Percentiles rank a stretch among this genome's conserved stretches.
phyloP scores from a whole-genome alignment of 2,797 vertebrate genomes.

The Urosaurus nigricauda region DNA sequence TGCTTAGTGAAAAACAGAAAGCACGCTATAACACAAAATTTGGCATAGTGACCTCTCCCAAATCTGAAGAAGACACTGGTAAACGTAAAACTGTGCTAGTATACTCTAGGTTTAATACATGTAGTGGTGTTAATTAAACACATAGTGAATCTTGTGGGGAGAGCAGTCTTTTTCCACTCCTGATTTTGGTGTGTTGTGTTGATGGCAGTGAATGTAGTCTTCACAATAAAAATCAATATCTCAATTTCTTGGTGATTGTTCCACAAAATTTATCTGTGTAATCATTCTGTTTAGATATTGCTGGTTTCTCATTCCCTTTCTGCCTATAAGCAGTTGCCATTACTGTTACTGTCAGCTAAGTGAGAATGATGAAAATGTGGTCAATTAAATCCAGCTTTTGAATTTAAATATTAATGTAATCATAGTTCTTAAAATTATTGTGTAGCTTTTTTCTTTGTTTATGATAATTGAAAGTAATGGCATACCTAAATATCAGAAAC shows the following conservation, averaged over 20 bases:
- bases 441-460: constrained; percentile 33
- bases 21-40: constrained; percentile 85
- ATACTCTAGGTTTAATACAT: constrained; percentile 72
- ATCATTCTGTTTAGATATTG: constrained; percentile 72
- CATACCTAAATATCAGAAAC: constrained; percentile 53
- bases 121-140: constrained; percentile 63
- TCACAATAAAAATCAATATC: constrained; percentile 67
- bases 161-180: constrained; percentile 66
- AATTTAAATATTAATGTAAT: constrained; percentile 32
- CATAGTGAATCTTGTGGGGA: constrained; percentile 60
- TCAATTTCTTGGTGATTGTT: constrained; percentile 71
- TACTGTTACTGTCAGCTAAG: constrained; percentile 49
- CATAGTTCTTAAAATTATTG: constrained; percentile 18
- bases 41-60: constrained; percentile 82
- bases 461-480: constrained; percentile 43
- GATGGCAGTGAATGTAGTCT: constrained; percentile 64
- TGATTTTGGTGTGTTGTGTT: constrained; percentile 68
- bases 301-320: constrained; percentile 72
- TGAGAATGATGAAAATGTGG: constrained; percentile 58
- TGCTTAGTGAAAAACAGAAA: constrained; percentile 86
- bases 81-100: constrained; percentile 74
- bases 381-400: constrained; percentile 33
- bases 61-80: constrained; percentile 84
- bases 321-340: constrained; percentile 69
- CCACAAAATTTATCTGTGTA: constrained; percentile 68